These are phyloP conservation scores for Pseudopodoces humilis DNA, from an alignment of 2,113 vertebrate species.

Conservation along the genomic window DNA sequence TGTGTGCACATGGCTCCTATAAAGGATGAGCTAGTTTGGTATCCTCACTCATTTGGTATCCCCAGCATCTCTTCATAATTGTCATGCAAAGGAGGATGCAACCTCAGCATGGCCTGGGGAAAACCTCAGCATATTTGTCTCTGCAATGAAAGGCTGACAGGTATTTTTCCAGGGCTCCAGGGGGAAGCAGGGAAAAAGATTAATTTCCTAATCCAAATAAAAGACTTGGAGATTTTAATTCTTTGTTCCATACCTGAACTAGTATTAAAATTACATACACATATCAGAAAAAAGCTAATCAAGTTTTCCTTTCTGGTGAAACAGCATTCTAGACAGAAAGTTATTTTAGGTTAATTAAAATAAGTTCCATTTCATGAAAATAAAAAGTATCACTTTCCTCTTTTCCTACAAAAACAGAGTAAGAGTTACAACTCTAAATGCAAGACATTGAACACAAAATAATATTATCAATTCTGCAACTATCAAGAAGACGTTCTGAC, in stretches of 20 bases:
- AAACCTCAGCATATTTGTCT: neutral
- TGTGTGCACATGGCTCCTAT: neutral
- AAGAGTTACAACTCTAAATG: neutral
- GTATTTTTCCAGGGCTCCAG: constrained; percentile 2
- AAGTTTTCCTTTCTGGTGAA: neutral
- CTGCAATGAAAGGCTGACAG: neutral
- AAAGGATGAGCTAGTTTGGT: neutral
- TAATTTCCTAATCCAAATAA: constrained; percentile 35
- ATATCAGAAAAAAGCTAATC: neutral
- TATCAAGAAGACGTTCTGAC: constrained; percentile 8
- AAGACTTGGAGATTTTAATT: neutral
- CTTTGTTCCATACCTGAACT: neutral
- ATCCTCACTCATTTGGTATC: neutral
- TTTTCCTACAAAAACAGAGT: neutral
- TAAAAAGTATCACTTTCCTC: neutral
- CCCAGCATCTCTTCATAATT: neutral
- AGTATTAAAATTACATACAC: neutral
- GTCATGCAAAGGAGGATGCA: neutral
- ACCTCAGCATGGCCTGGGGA: neutral
- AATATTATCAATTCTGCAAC: neutral
- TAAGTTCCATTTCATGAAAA: neutral
- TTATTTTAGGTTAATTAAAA: constrained; percentile 8
- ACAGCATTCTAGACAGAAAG: neutral
- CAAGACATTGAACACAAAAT: neutral
- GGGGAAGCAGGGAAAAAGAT: neutral